Conservation (phyloP, 2,888 invertebrate genomes). For the Neelides folsomi region DNA sequence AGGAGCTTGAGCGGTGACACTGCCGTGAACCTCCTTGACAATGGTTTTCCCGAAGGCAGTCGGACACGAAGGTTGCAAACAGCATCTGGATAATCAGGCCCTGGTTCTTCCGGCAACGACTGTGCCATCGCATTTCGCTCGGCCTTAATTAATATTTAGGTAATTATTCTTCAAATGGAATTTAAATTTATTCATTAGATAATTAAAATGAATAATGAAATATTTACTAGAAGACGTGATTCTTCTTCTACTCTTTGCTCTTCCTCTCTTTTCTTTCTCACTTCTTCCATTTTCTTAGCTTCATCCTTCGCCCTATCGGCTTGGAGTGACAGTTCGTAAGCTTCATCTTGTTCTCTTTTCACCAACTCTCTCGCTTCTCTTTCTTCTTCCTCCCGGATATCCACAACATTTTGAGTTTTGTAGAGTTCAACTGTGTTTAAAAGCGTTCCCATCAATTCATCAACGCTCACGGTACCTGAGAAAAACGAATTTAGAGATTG, state of each 20-base stretch:
- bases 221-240: conserved; percentile 49
- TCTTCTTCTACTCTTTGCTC: conserved; percentile 48
- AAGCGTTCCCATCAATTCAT: conserved; percentile 71
- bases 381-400: conserved; percentile 73
- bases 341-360: conserved; percentile 84
- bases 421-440: conserved; percentile 77
- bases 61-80: conserved; percentile 29
- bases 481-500: background rate
- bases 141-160: conserved; percentile 12
- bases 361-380: conserved; percentile 76
- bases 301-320: conserved; percentile 81
- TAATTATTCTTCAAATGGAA: too few relatives aligned
- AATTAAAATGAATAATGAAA: too few relatives aligned
- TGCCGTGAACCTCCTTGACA: conserved; percentile 29
- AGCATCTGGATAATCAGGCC: conserved; percentile 17
- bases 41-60: conserved; percentile 29
- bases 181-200: too few relatives aligned
- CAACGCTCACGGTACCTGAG: conserved; percentile 35
- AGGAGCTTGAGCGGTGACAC: conserved; percentile 24
- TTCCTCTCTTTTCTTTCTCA: conserved; percentile 42
- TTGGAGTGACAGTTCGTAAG: conserved; percentile 77
- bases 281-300: conserved; percentile 61
- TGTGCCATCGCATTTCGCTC: conserved; percentile 21
- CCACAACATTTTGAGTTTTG: conserved; percentile 58
- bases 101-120: conserved; percentile 29